phyloP scores from a whole-genome alignment of 2,888 invertebrate species.

The Philereme transversata region DNA sequence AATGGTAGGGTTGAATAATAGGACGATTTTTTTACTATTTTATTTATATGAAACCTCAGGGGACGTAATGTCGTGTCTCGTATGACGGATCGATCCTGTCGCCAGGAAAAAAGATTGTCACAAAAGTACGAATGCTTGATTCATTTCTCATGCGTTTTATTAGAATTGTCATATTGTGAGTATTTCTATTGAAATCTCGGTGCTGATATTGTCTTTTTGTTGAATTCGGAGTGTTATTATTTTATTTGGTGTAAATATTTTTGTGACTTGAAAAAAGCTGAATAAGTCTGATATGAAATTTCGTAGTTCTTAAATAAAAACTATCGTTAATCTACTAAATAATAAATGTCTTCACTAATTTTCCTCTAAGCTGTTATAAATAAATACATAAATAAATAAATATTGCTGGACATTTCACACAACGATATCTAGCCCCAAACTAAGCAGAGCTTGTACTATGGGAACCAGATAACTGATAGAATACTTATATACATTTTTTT shows the following conservation, averaged over 20 bases:
- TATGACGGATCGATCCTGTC: constrained; percentile 73
- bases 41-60: constrained; percentile 62
- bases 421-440: too few relatives aligned
- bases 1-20: constrained; percentile 77
- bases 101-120: constrained; percentile 53
- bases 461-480: too few relatives aligned
- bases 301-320: background rate
- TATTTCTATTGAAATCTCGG: constrained; percentile 36
- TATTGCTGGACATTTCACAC: too few relatives aligned
- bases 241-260: background rate
- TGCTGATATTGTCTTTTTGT: constrained; percentile 36
- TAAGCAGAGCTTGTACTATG: too few relatives aligned
- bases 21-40: constrained; percentile 66
- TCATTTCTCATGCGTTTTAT: constrained; percentile 42
- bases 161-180: constrained; percentile 41
- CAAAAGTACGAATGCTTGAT: constrained; percentile 41
- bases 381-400: too few relatives aligned
- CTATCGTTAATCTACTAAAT: background rate
- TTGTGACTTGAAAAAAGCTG: background rate
- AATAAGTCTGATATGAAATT: background rate
- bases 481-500: too few relatives aligned
- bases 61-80: constrained; percentile 55
- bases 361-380: too few relatives aligned
- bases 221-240: constrained; percentile 3
- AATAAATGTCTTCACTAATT: too few relatives aligned